Base-by-base conservation (phyloP, 2,797 vertebrate genomes). In the Hippocampus kuda region DNA sequence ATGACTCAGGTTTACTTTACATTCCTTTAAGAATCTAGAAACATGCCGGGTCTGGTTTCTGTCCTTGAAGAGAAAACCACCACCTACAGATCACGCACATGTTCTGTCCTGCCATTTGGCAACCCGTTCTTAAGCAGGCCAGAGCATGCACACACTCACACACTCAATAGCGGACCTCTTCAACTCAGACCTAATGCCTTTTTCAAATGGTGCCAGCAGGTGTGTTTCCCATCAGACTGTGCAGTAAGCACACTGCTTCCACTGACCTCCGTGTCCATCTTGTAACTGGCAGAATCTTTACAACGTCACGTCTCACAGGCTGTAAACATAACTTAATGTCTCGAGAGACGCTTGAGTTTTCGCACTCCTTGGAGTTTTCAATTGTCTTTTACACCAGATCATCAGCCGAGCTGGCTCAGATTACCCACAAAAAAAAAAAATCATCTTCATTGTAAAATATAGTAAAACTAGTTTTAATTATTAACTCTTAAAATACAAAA, bases 181-280 rank as follows among this genome's bases (percentile, higher is more conserved):
- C 78, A 70, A 61, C 72, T 72, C 54, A 26, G 66, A 73, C 67
- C 73, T 84, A 86, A 88, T 41, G 71, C 71, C 80, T 84, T 85
- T 79, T 73, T 76, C 83, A 86, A 84, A 80, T 68, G 72, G 18
- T 27, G 77, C 34, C n/a, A 56, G 82, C 83, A 87, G 83, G 83
- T 86, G 87, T 76, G 84, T 85, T 86, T 81, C 70, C 76, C 81
- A 88, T 89, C 77, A 85, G 79, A 63, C 38, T 26, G 1, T 22
- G 18, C 64, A 54, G 61, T 68, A 53, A 73, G 54, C 72, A 27
- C 79, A 68, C 51, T 51, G 44, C 71, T 20, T 24, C 64, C 7
- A 4, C 49, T 70, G 74, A 81, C 80, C 75, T 76, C 68, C 34
- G 1, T 1, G 61, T 61, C 80, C 73, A 76, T 65, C 71, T 69